These are phyloP conservation scores for Eurytoma californica DNA, from an alignment of 2,888 invertebrate genomes.

Conservation along the genomic window DNA sequence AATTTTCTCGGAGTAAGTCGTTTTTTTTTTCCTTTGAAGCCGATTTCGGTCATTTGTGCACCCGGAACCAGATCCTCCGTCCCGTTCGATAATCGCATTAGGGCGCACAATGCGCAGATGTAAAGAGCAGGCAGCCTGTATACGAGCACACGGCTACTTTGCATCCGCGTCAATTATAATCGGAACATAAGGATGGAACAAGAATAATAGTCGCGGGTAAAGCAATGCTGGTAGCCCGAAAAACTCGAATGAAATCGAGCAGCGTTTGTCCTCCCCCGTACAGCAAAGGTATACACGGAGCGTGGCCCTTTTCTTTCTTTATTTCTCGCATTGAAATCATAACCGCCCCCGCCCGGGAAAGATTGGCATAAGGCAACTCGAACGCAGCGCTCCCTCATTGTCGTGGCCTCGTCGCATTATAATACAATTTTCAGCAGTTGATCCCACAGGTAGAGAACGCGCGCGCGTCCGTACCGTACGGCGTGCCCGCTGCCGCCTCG, in stretches of 20 bases:
- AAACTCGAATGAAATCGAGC: slow-evolving; percentile 38
- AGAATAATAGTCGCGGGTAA: background rate
- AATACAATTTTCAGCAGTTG: slow-evolving; percentile 72
- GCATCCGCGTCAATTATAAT: background rate
- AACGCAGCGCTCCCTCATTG: slow-evolving; percentile 68
- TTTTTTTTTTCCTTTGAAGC: too few relatives aligned
- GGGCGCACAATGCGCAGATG: slow-evolving; percentile 36
- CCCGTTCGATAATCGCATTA: slow-evolving; percentile 40
- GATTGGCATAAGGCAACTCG: slow-evolving; percentile 75
- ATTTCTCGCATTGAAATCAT: slow-evolving; percentile 67
- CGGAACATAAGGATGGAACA: slow-evolving; percentile 21
- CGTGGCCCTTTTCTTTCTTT: slow-evolving; percentile 7
- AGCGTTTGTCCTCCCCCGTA: slow-evolving; percentile 4
- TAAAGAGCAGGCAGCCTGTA: slow-evolving; percentile 35
- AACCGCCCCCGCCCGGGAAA: slow-evolving; percentile 67
- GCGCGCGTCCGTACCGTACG: slow-evolving; percentile 16
- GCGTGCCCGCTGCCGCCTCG: background rate
- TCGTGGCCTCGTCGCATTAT: slow-evolving; percentile 69
- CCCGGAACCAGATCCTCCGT: background rate
- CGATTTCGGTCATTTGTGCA: background rate
- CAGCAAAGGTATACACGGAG: background rate
- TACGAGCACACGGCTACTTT: background rate
- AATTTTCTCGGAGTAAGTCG: too few relatives aligned
- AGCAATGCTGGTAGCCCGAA: slow-evolving; percentile 5
- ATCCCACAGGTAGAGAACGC: slow-evolving; percentile 50